Evolutionary conservation across 2,888 invertebrate species (phyloP).

Genomic region (Drosophila pseudotakahashii): DNA sequence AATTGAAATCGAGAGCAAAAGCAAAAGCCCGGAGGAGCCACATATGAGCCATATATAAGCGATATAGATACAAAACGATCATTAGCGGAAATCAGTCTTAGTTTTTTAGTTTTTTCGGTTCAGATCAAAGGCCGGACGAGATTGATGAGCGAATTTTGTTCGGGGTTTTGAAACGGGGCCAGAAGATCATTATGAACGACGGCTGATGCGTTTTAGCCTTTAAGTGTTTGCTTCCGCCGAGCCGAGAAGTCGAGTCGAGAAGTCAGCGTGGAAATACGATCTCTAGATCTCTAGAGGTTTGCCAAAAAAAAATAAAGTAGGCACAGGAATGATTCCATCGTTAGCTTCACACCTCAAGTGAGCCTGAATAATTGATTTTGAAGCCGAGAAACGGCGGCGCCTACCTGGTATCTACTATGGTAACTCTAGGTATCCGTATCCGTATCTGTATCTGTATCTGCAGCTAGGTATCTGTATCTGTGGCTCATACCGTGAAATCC

Average conservation of each 20-base stretch:
- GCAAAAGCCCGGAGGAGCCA: conserved; percentile 12
- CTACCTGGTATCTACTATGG: conserved; percentile 49
- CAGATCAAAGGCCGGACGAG: conserved; percentile 37
- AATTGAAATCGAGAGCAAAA: conserved; percentile 33
- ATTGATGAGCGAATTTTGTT: conserved; percentile 38
- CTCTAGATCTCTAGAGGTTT: conserved; percentile 1
- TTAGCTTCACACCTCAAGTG: conserved; percentile 68
- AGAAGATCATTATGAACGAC: conserved; percentile 41
- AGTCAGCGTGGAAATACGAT: conserved; percentile 41
- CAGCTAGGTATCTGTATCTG: conserved; percentile 39
- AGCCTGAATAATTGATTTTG: conserved; percentile 70
- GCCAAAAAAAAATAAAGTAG: conserved; percentile 7
- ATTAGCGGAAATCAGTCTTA: conserved; percentile 47
- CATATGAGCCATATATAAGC: too few relatives aligned
- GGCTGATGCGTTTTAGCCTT: conserved; percentile 23
- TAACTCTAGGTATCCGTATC: conserved; percentile 19
- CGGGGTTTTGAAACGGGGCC: conserved; percentile 24
- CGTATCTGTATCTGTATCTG: conserved; percentile 44
- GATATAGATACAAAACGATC: conserved; percentile 15
- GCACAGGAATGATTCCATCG: conserved; percentile 55
- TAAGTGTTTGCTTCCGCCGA: conserved; percentile 51
- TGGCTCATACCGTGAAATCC: conserved; percentile 62
- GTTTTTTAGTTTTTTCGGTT: conserved; percentile 29
- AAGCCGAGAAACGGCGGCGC: conserved; percentile 36
- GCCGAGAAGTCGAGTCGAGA: conserved; percentile 8